Base-by-base conservation (phyloP, 2,113 vertebrate genomes). In the Cinclus mexicanus region DNA sequence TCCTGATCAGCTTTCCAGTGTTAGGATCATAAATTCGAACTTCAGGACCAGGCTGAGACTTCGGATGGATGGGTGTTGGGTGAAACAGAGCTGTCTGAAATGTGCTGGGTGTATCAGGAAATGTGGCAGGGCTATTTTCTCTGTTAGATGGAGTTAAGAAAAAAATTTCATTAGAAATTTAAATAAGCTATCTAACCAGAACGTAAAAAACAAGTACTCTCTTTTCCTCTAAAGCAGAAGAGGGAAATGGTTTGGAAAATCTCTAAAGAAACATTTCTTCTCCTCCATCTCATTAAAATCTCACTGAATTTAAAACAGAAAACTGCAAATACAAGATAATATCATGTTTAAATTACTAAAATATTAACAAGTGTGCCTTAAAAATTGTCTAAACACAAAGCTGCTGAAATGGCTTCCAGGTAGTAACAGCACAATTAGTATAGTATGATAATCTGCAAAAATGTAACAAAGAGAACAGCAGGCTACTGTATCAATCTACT, bases 1-100 rank as follows among this genome's bases (percentile, higher is more conserved):
- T 98, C 63, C 99, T 98, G 95, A 99, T 99, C 60, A 99, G 98
- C 92, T 99, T 99, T 78, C 99, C 99, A 4, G 99, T 99, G 92
- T 98, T 98, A 2, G 99, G 97, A 91, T 99, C 98, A 14, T 99
- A 99, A 65, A 98, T 98, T 17, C 99, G 98, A 59, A 98, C 97
- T 70, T 98, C 98, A 0, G 98, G 99, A 70, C 98, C 97, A 16
- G 98, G 95, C 2, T 97, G 98, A 15, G 91, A 94, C 97, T 97
- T 98, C 8, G 98, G 98, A 52, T 98, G 99, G 91, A 99, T 94
- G 5, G 98, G 98, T 6, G 97, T 98, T 3, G 98, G 98, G 28
- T 99, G 98, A 95, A 99, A 98, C 53, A 98, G 15, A 23, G 98
- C 96, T 7, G 98, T 93, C 14, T 98, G 98, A 63, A 98, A 95